Percentiles rank a stretch among this genome's conserved stretches.
These are phyloP conservation scores for Puma concolor DNA, from an alignment of 2,113 vertebrate genomes.

Conservation along the genomic window DNA sequence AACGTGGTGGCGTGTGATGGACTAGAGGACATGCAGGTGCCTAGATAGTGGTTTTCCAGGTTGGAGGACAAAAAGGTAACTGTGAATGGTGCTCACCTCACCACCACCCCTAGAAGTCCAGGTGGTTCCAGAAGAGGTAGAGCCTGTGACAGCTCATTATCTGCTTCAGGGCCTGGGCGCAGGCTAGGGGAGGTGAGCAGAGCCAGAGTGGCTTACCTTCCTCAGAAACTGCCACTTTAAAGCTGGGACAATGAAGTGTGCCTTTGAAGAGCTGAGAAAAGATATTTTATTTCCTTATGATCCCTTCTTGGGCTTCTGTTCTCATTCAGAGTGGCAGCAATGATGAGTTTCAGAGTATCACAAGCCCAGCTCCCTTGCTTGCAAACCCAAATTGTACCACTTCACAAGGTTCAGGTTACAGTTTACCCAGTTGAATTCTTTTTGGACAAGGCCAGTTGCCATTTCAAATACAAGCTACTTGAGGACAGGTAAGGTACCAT, in stretches of 20 bases:
- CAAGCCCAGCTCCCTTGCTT: background rate
- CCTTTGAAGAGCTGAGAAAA: background rate
- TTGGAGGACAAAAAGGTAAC: background rate
- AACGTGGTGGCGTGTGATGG: background rate
- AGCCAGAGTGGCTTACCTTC: background rate
- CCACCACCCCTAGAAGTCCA: background rate
- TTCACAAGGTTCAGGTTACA: slow-evolving; percentile 17
- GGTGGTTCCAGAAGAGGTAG: background rate
- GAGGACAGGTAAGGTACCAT: background rate
- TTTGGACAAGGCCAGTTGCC: background rate
- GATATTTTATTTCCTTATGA: background rate
- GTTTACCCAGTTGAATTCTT: background rate
- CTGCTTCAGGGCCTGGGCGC: background rate
- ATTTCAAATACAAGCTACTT: background rate
- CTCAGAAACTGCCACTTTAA: background rate
- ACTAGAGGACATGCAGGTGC: background rate
- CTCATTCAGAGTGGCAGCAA: background rate
- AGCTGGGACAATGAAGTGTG: background rate
- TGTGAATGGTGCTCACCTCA: background rate
- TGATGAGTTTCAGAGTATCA: slow-evolving; percentile 1
- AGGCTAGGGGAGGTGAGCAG: background rate
- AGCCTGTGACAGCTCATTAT: background rate
- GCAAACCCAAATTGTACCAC: background rate
- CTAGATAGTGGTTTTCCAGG: background rate
- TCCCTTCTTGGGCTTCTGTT: background rate